Percentiles rank a stretch among this genome's conserved stretches.
Conservation (phyloP, 2,888 invertebrate genomes). For the Morinoia aosen region DNA sequence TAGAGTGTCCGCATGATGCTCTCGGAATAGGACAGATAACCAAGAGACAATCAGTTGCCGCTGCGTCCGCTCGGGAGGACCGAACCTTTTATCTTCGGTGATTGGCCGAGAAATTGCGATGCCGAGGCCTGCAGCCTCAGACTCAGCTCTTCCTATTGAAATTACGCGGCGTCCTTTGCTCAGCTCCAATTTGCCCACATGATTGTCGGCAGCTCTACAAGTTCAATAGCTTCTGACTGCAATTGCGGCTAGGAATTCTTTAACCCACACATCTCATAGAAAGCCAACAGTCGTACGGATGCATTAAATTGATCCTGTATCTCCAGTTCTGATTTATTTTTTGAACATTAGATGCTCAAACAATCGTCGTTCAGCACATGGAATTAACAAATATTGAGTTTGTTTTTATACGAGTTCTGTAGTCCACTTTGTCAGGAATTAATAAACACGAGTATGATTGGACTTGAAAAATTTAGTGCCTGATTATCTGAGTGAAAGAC, state of each 20-base stretch:
- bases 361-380: background rate
- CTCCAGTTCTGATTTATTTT: background rate
- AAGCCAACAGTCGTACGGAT: background rate
- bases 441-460: background rate
- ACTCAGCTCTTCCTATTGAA: conserved; percentile 30
- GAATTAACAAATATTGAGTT: background rate
- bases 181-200: conserved; percentile 6
- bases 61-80: conserved; percentile 6
- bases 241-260: conserved; percentile 2
- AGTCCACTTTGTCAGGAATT: background rate
- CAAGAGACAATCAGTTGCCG: conserved; percentile 13
- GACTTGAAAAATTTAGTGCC: background rate
- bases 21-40: background rate
- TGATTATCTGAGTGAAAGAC: background rate
- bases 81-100: conserved; percentile 36
- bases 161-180: conserved; percentile 30
- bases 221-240: conserved; percentile 7
- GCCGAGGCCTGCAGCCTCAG: background rate
- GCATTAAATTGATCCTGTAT: background rate
- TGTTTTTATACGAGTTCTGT: background rate
- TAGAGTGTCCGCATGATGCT: background rate
- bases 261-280: background rate
- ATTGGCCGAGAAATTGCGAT: conserved; percentile 51
- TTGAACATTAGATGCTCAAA: background rate
- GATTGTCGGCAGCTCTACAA: conserved; percentile 21